Percentiles rank a stretch among this genome's conserved stretches.
Evolutionary conservation across 2,888 invertebrate genomes (phyloP).

Genomic region (Diogma glabrata): DNA sequence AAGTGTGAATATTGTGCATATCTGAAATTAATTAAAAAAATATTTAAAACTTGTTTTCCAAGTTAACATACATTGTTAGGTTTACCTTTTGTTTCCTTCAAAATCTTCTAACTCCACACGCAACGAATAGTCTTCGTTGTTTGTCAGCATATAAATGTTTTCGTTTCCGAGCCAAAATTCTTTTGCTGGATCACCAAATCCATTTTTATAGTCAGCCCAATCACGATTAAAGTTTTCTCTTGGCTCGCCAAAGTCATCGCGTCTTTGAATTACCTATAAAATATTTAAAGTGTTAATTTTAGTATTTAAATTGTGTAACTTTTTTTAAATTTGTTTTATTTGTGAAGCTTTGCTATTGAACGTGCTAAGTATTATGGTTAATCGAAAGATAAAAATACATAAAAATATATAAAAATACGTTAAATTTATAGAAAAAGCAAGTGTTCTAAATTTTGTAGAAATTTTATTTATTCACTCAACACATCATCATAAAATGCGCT

Average conservation of each 20-base stretch:
- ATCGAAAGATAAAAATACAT: too few relatives aligned
- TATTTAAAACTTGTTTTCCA: constrained; percentile 9
- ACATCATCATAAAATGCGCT: too few relatives aligned
- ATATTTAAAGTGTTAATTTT: constrained; percentile 12
- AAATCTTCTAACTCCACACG: constrained; percentile 84
- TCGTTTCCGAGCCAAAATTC: constrained; percentile 92
- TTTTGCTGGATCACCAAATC: constrained; percentile 79
- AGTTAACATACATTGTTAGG: neutral
- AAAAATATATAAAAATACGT: too few relatives aligned
- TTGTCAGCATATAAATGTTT: constrained; percentile 86
- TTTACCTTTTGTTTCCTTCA: constrained; percentile 79
- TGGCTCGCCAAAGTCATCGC: constrained; percentile 78
- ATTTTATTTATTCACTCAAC: too few relatives aligned
- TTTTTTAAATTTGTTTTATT: too few relatives aligned
- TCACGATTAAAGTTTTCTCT: constrained; percentile 84
- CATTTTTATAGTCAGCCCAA: constrained; percentile 88
- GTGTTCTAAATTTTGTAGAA: too few relatives aligned
- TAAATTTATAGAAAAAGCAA: too few relatives aligned
- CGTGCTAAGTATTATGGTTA: neutral
- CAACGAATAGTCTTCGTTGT: constrained; percentile 80
- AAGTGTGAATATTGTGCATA: constrained; percentile 86
- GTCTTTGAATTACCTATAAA: constrained; percentile 71
- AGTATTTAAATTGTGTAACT: neutral
- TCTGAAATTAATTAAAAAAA: constrained; percentile 37
- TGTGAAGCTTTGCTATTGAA: too few relatives aligned